These are phyloP conservation scores for Exephanes ischioxanthus DNA, from an alignment of 2,888 invertebrate species.

Conservation along the genomic window DNA sequence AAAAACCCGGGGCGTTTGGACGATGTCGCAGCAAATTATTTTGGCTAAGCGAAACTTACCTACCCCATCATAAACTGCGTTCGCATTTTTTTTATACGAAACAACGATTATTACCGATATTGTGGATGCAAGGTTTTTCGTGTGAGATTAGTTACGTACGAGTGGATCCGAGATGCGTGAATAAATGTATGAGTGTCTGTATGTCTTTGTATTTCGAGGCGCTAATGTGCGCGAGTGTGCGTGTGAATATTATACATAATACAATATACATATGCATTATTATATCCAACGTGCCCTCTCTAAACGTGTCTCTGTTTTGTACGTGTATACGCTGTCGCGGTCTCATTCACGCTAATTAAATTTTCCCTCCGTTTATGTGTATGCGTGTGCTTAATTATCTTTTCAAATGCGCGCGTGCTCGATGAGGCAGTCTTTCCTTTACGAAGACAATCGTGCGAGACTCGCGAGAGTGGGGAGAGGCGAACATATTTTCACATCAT, in stretches of 20 bases:
- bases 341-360: slow-evolving; percentile 6
- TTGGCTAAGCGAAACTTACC: slow-evolving; percentile 40
- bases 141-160: slow-evolving; percentile 29
- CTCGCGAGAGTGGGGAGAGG: not conserved
- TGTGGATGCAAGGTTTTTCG: slow-evolving; percentile 49
- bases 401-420: slow-evolving; percentile 5
- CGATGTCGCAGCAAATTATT: slow-evolving; percentile 12
- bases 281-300: slow-evolving; percentile 37
- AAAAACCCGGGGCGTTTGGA: slow-evolving; percentile 24
- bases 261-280: slow-evolving; percentile 20
- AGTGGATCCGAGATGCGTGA: slow-evolving; percentile 24
- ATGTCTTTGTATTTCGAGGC: slow-evolving; percentile 41
- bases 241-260: slow-evolving; percentile 50
- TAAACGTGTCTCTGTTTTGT: slow-evolving; percentile 35
- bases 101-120: slow-evolving; percentile 64
- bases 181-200: slow-evolving; percentile 28
- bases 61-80: slow-evolving; percentile 48
- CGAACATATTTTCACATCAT: not conserved
- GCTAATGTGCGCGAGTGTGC: slow-evolving; percentile 46
- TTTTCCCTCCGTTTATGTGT: slow-evolving; percentile 4
- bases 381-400: not conserved
- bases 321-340: slow-evolving; percentile 8
- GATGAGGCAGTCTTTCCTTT: not conserved
- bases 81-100: slow-evolving; percentile 71
- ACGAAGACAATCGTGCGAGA: not conserved